phyloP scores from a whole-genome alignment of 2,113 vertebrate genomes.

The Microtus ochrogaster region DNA sequence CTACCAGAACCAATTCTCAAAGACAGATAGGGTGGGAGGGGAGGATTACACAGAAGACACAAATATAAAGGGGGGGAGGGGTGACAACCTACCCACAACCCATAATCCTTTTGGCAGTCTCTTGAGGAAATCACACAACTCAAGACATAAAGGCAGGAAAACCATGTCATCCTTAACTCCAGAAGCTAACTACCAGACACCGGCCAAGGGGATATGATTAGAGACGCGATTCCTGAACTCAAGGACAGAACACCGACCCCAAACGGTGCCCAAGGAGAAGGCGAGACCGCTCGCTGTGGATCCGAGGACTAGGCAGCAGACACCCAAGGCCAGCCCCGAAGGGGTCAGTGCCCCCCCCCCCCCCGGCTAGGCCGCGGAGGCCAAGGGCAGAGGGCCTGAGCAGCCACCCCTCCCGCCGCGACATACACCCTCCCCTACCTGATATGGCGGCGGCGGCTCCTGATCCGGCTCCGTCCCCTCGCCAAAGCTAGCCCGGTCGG shows the following conservation, averaged over 20 bases:
- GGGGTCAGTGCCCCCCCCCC: not conserved
- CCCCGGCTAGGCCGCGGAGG: not conserved
- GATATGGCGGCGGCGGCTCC: constrained; percentile 97
- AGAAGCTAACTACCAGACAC: constrained; percentile 1
- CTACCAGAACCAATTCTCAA: constrained; percentile 28
- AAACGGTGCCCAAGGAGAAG: not conserved
- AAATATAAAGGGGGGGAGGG: not conserved
- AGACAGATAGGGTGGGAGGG: not conserved
- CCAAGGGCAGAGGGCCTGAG: not conserved
- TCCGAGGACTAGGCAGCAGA: not conserved
- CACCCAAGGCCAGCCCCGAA: not conserved
- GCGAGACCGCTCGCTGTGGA: not conserved
- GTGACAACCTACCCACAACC: constrained; percentile 23
- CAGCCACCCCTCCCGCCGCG: not conserved
- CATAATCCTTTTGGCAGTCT: constrained; percentile 21
- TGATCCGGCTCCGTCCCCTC: constrained; percentile 94
- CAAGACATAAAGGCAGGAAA: constrained; percentile 50
- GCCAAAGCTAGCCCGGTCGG: constrained; percentile 95
- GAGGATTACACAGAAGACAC: not conserved
- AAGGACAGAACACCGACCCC: constrained; percentile 50
- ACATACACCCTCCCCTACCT: constrained; percentile 87
- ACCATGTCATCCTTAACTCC: constrained; percentile 54
- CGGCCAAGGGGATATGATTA: not conserved
- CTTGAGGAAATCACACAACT: constrained; percentile 33
- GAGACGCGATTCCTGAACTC: constrained; percentile 37